phyloP scores from a whole-genome alignment of 2,797 vertebrate species.

The Anableps anableps region DNA sequence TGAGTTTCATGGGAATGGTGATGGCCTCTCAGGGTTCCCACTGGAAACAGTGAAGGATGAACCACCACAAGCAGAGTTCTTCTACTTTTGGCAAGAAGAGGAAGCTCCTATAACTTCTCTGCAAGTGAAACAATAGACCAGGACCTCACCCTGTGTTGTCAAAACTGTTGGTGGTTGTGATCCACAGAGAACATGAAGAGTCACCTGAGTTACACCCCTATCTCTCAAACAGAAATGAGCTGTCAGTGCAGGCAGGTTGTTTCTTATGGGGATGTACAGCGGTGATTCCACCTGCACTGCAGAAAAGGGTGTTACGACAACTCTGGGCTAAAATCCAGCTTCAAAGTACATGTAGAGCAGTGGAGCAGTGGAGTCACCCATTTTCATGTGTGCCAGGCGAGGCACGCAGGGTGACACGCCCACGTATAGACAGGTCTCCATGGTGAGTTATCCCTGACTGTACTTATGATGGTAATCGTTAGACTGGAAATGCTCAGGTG shows the following conservation, averaged over 20 bases:
- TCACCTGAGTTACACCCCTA: neutral
- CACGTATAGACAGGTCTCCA: constrained; percentile 33
- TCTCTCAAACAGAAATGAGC: neutral
- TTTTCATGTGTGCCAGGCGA: neutral
- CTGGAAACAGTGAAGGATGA: neutral
- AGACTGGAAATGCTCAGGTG: neutral
- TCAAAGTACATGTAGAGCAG: too few species aligned
- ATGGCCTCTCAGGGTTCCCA: neutral
- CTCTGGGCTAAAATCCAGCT: neutral
- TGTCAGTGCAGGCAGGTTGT: neutral
- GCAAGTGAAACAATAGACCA: neutral
- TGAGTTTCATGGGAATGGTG: neutral
- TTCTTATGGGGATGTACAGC: neutral
- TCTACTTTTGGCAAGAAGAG: neutral
- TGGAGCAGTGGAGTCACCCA: neutral
- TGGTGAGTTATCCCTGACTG: constrained; percentile 35
- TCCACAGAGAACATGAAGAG: neutral
- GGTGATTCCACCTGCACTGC: neutral
- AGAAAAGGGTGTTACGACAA: neutral
- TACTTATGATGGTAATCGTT: constrained; percentile 32
- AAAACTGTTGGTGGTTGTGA: neutral
- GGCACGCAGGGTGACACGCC: constrained; percentile 27
- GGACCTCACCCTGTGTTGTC: neutral
- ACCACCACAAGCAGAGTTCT: neutral
- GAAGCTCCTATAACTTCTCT: neutral